Base-by-base conservation (phyloP, 2,113 vertebrate genomes). In the Orycteropus afer region DNA sequence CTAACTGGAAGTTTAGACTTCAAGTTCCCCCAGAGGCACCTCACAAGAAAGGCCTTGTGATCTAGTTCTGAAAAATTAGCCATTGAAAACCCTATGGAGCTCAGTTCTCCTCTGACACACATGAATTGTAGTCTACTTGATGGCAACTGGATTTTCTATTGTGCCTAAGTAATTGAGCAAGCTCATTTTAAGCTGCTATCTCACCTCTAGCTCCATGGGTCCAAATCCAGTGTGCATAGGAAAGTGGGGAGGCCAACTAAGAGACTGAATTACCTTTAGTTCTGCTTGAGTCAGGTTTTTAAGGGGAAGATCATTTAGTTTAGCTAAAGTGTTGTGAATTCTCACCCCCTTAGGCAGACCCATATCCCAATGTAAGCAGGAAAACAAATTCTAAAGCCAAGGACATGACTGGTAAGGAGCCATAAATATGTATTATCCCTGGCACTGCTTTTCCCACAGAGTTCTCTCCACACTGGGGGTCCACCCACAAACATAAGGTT, bases 381-480 rank as follows among this genome's bases (percentile, higher is more conserved):
- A 95, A 95, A 96, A 92, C 97, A 96, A 92, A 92, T 85, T 94
- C 95, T 81, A 92, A 93, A 87, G 95, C 95, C 96, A 97, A 97
- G 94, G 49, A 92, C 90, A 78, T 91, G 89, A 92, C 91, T 88
- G 67, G 88, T 78, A 91, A 96, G 90, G 91, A 97, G 89, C 94
- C 92, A 81, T 91, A 95, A 93, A 94, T 93, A 90, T 85, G 94
- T 51, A 77, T 90, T 95, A 85, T 81, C 94, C 8, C 9, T 85
- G 29, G 53, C 85, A 79, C 53, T 57, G 88, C 82, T 90, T 17
- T 42, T 74, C 45, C 42, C n/a, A 20, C 65, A 42, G 40, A 93
- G 42, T 92, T 92, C 91, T 18, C 73, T 27, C 15, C 1, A 61
- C 61, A 29, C 85, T 81, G 49, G 45, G 45, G 83, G 73, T 80